Percentiles rank a stretch among this genome's conserved stretches.
Conservation (phyloP, 2,888 invertebrate genomes). For the Nomada ruficornis region DNA sequence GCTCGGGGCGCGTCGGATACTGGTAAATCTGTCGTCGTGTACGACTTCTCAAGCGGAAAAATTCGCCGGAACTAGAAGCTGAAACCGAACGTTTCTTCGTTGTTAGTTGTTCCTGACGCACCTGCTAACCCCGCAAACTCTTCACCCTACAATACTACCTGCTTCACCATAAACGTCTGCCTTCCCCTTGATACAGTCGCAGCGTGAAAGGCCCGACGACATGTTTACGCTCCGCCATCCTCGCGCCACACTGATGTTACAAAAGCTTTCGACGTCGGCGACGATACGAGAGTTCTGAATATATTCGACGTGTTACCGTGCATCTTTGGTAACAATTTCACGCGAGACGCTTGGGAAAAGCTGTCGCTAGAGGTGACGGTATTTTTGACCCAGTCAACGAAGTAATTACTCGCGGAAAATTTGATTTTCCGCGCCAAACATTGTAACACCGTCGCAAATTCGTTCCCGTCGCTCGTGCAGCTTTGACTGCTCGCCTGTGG, state of each 20-base stretch:
- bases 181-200: conserved; percentile 16
- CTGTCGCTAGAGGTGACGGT: neutral
- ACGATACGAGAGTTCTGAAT: conserved; percentile 42
- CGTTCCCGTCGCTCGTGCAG: neutral
- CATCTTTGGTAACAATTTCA: conserved; percentile 16
- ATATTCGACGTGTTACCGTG: conserved; percentile 41
- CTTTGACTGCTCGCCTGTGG: neutral
- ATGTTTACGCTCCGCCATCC: conserved; percentile 55
- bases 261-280: conserved; percentile 26
- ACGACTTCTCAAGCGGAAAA: conserved; percentile 5
- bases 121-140: conserved; percentile 8
- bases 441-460: neutral
- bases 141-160: neutral
- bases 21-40: neutral
- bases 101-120: conserved; percentile 35
- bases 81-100: conserved; percentile 13
- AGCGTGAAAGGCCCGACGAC: neutral
- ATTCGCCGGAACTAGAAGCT: neutral
- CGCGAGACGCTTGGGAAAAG: neutral
- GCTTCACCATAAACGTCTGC: conserved; percentile 21
- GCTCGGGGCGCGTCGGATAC: neutral
- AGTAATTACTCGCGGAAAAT: conserved; percentile 20
- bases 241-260: conserved; percentile 1
- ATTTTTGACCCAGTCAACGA: conserved; percentile 25
- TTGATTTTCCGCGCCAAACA: neutral